Conservation (phyloP, 2,797 vertebrate genomes). For the Echeneis naucrates region DNA sequence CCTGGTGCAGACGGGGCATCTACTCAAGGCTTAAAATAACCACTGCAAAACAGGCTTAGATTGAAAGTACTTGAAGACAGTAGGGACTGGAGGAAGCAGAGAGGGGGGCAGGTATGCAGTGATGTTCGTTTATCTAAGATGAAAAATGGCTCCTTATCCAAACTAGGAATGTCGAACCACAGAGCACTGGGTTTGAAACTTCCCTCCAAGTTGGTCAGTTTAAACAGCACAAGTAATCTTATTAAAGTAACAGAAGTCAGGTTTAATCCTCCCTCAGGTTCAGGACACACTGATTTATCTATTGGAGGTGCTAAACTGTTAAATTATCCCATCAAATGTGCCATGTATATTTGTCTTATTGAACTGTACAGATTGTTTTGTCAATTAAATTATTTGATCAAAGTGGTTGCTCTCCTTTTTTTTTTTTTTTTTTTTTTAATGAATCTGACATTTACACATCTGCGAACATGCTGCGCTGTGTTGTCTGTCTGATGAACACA, state of each 20-base stretch:
- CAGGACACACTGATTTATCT: neutral
- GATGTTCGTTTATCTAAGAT: slow-evolving; percentile 42
- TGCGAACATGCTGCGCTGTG: neutral
- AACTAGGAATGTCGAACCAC: slow-evolving; percentile 15
- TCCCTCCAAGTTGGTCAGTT: neutral
- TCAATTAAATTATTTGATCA: slow-evolving; percentile 42
- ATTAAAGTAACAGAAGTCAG: neutral
- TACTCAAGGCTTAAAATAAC: slow-evolving; percentile 47
- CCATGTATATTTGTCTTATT: slow-evolving; percentile 14
- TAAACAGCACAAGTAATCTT: neutral
- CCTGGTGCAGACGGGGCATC: slow-evolving; percentile 1
- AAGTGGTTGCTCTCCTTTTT: slow-evolving; percentile 3
- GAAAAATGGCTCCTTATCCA: slow-evolving; percentile 26
- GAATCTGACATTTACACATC: neutral
- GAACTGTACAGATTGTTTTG: slow-evolving; percentile 36
- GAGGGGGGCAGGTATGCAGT: slow-evolving; percentile 31
- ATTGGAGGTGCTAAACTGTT: slow-evolving; percentile 6
- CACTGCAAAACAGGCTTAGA: neutral
- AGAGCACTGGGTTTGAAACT: neutral
- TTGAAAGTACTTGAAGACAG: slow-evolving; percentile 19
- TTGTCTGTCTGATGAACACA: slow-evolving; percentile 1
- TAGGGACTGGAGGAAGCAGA: slow-evolving; percentile 6
- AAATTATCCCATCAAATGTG: slow-evolving; percentile 12
- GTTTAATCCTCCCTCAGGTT: neutral
- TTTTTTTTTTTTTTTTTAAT: slow-evolving; percentile 9